phyloP scores from a whole-genome alignment of 2,113 vertebrate genomes.

The Apodemus speciosus region DNA sequence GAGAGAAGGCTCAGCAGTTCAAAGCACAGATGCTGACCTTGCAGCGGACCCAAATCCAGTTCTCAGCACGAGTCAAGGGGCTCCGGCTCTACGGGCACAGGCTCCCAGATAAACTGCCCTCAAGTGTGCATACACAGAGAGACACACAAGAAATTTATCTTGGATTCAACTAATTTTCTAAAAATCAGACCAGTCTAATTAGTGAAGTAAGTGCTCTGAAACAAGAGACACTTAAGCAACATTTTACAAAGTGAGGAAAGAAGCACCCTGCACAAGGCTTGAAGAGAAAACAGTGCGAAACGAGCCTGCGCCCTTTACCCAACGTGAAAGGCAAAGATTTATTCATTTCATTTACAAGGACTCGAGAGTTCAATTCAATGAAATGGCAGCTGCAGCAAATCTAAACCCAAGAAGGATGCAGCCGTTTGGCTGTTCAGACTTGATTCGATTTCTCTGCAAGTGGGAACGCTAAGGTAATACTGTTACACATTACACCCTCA shows the following conservation, averaged over 20 bases:
- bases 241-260: not conserved
- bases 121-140: not conserved
- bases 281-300: not conserved
- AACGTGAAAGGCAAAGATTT: not conserved
- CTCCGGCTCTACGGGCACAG: not conserved
- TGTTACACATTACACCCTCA: not conserved
- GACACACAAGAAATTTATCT: not conserved
- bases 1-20: not conserved
- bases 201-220: not conserved
- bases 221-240: not conserved
- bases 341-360: constrained; percentile 30
- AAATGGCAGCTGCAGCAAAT: not conserved
- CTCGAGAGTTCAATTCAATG: not conserved
- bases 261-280: not conserved
- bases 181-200: not conserved
- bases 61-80: not conserved
- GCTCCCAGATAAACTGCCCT: not conserved
- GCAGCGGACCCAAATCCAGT: not conserved
- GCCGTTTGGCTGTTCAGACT: constrained; percentile 36
- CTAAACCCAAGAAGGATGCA: constrained; percentile 16
- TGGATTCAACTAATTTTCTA: not conserved
- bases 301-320: not conserved
- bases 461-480: not conserved
- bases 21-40: not conserved
- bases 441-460: not conserved